Conservation (phyloP, 1,140 invertebrate genomes). For the Ceratina calcarata region DNA sequence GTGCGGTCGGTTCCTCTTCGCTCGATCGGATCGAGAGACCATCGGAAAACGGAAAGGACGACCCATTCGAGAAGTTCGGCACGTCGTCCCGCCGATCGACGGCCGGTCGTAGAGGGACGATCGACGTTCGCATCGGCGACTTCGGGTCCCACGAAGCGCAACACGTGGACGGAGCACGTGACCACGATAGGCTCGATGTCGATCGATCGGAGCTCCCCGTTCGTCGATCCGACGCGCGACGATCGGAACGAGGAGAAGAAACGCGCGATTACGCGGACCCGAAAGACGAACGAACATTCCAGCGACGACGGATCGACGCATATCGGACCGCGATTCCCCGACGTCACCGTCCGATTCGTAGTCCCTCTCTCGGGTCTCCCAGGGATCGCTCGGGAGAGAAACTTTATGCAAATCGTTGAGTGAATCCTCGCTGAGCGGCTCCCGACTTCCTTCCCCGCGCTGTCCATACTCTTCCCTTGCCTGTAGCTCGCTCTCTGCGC, state of each 20-base stretch:
- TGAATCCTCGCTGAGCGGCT: conserved; percentile 23
- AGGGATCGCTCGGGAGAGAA: conserved; percentile 22
- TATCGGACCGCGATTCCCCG: conserved; percentile 2
- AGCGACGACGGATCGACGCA: conserved; percentile 53
- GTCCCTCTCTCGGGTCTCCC: conserved; percentile 11
- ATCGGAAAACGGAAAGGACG: too few species aligned
- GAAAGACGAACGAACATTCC: conserved; percentile 53
- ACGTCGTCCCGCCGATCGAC: too few species aligned
- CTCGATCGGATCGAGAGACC: conserved; percentile 10
- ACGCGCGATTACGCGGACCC: too few species aligned
- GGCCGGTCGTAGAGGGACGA: conserved; percentile 29
- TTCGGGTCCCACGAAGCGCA: conserved; percentile 8
- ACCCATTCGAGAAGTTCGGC: too few species aligned
- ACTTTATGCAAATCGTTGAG: conserved; percentile 48
- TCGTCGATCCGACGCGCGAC: conserved; percentile 51
- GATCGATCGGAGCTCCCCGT: conserved; percentile 60
- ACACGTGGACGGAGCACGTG: conserved; percentile 27
- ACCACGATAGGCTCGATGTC: conserved; percentile 47
- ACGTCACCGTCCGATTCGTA: conserved; percentile 18
- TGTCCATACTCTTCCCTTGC: too few species aligned
- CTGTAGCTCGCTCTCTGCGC: conserved; percentile 14
- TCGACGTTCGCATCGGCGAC: conserved; percentile 33
- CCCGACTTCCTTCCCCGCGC: neutral
- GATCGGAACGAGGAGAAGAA: neutral
- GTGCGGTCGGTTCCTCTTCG: neutral